Percentiles rank a stretch among this genome's conserved stretches.
These are phyloP conservation scores for Micrasema minimum DNA, from an alignment of 1,140 invertebrate species.

Conservation along the genomic window DNA sequence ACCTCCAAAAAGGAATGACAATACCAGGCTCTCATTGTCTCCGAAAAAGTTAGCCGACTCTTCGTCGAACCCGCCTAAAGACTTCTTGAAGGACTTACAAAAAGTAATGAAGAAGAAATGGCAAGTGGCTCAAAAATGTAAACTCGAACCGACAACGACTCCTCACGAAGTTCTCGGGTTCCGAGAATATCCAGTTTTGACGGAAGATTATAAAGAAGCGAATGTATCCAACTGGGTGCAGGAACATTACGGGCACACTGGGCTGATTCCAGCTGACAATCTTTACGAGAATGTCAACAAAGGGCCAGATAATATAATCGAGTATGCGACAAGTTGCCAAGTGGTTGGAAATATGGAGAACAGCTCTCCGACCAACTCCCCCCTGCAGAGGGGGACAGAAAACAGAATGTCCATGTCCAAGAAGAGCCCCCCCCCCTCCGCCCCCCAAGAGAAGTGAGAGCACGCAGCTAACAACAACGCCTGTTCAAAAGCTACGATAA, in stretches of 20 bases:
- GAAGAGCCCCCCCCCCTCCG: slow-evolving; percentile 77
- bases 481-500: slow-evolving; percentile 49
- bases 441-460: slow-evolving; percentile 83
- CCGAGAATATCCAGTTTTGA: slow-evolving; percentile 74
- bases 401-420: slow-evolving; percentile 58
- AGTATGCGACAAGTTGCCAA: slow-evolving; percentile 15
- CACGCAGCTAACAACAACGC: slow-evolving; percentile 75
- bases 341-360: neutral
- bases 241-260: slow-evolving; percentile 79
- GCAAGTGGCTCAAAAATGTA: slow-evolving; percentile 93
- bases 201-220: slow-evolving; percentile 80
- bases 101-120: slow-evolving; percentile 93
- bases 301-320: slow-evolving; percentile 12
- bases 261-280: slow-evolving; percentile 46
- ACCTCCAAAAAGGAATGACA: slow-evolving; percentile 76
- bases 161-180: slow-evolving; percentile 93
- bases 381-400: slow-evolving; percentile 24
- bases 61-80: slow-evolving; percentile 79
- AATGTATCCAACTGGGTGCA: slow-evolving; percentile 91
- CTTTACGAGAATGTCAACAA: slow-evolving; percentile 59
- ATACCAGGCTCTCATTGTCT: slow-evolving; percentile 75
- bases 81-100: slow-evolving; percentile 88
- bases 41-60: slow-evolving; percentile 80
- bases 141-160: slow-evolving; percentile 83
- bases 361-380: neutral